phyloP scores from a whole-genome alignment of 2,888 invertebrate species.

The Unio pictorum region DNA sequence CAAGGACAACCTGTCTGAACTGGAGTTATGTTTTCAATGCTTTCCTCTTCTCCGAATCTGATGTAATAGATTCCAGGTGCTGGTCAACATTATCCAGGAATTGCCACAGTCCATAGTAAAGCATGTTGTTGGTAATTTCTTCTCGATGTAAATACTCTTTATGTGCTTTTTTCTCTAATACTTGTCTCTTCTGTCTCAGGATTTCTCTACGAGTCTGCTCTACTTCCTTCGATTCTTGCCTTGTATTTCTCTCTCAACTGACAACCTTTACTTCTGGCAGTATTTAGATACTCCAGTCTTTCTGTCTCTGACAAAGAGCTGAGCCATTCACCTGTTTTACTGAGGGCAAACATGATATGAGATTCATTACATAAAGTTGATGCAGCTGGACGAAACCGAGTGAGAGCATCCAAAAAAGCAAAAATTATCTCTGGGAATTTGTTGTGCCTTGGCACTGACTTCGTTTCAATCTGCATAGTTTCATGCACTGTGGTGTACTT shows the following conservation, averaged over 20 bases:
- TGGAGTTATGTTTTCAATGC: background rate
- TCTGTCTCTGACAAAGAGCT: background rate
- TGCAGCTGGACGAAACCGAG: slow-evolving; percentile 13
- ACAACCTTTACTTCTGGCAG: slow-evolving; percentile 11
- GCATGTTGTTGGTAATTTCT: background rate
- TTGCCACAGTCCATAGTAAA: slow-evolving; percentile 5
- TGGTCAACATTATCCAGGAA: slow-evolving; percentile 5
- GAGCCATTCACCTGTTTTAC: slow-evolving; percentile 7
- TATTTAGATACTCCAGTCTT: slow-evolving; percentile 4
- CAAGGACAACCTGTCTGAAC: too few species aligned
- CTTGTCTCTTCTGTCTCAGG: background rate
- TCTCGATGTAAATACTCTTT: too few species aligned
- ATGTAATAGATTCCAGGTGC: background rate
- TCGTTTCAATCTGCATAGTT: too few species aligned
- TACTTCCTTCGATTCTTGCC: slow-evolving; percentile 4
- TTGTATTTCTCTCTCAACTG: slow-evolving; percentile 10
- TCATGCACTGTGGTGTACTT: too few species aligned
- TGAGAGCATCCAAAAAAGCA: slow-evolving; percentile 22
- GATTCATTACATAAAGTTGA: slow-evolving; percentile 21
- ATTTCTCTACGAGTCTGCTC: slow-evolving; percentile 3
- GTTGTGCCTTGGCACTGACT: slow-evolving; percentile 17
- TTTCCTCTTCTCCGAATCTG: slow-evolving; percentile 6
- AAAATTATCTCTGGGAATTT: slow-evolving; percentile 22
- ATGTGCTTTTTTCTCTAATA: too few species aligned
- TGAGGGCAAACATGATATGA: slow-evolving; percentile 18